Conservation (phyloP, 2,113 vertebrate genomes). For the Sisor rabdophorus region DNA sequence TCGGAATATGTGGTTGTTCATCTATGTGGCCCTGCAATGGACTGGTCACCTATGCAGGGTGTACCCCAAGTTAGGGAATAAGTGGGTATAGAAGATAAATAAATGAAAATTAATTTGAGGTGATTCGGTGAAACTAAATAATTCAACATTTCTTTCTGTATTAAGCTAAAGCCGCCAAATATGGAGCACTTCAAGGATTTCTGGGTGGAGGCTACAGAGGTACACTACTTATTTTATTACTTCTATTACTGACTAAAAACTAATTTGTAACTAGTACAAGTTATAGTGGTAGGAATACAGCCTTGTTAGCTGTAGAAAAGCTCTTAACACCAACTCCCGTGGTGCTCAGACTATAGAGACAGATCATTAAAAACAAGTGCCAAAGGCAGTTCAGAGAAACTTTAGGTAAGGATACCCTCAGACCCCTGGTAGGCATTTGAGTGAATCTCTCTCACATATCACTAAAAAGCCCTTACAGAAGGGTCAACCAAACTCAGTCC, state of each 20-base stretch:
- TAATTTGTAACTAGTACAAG: too few relatives aligned
- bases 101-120: too few relatives aligned
- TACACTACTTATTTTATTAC: slow-evolving; percentile 23
- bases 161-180: slow-evolving; percentile 76
- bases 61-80: too few relatives aligned
- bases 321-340: neutral
- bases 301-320: neutral
- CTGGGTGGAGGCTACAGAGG: slow-evolving; percentile 67
- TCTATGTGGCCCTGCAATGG: too few relatives aligned
- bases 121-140: neutral
- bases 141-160: neutral
- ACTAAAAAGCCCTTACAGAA: neutral
- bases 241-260: neutral
- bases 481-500: too few relatives aligned
- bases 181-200: slow-evolving; percentile 67
- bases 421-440: neutral
- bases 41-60: too few relatives aligned
- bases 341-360: neutral
- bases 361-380: neutral
- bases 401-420: neutral
- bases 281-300: too few relatives aligned
- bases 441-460: neutral
- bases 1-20: too few relatives aligned
- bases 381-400: neutral
- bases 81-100: too few relatives aligned